Evolutionary conservation across 2,888 invertebrate species (phyloP).

Genomic region (Eledone cirrhosa): DNA sequence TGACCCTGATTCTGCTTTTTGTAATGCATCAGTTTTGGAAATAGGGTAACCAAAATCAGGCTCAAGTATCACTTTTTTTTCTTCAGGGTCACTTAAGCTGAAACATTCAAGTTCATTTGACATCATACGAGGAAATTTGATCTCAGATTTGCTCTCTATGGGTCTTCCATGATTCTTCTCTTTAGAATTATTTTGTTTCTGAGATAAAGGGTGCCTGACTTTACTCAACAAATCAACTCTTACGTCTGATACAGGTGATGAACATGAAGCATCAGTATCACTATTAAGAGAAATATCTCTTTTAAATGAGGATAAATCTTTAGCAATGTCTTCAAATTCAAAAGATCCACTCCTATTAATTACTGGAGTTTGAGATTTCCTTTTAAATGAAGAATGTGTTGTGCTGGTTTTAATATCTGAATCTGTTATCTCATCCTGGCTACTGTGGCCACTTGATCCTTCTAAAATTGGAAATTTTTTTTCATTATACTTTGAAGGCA

Average conservation of each 20-base stretch:
- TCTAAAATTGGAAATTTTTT: too few relatives aligned
- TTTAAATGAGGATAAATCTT: conserved; percentile 12
- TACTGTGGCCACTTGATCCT: background rate
- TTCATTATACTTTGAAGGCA: too few relatives aligned
- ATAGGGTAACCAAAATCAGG: conserved; percentile 8
- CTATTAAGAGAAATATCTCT: background rate
- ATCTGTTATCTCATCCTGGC: background rate
- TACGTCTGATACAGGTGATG: background rate
- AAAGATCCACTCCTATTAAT: background rate
- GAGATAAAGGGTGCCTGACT: background rate
- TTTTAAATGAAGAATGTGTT: background rate
- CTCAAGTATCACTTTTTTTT: conserved; percentile 9
- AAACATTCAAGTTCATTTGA: background rate
- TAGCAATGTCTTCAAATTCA: conserved; percentile 16
- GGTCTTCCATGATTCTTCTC: too few relatives aligned
- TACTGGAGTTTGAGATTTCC: background rate
- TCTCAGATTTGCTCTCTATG: background rate
- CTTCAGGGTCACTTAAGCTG: background rate
- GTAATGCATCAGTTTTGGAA: background rate
- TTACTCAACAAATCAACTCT: background rate
- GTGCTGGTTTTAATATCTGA: background rate
- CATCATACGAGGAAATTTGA: background rate
- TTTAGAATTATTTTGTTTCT: background rate
- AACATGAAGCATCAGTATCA: background rate
- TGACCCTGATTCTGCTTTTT: too few relatives aligned